Percentiles rank a stretch among this genome's conserved stretches.
Evolutionary conservation across 2,113 vertebrate genomes (phyloP).

Genomic region (Pao palembangensis): DNA sequence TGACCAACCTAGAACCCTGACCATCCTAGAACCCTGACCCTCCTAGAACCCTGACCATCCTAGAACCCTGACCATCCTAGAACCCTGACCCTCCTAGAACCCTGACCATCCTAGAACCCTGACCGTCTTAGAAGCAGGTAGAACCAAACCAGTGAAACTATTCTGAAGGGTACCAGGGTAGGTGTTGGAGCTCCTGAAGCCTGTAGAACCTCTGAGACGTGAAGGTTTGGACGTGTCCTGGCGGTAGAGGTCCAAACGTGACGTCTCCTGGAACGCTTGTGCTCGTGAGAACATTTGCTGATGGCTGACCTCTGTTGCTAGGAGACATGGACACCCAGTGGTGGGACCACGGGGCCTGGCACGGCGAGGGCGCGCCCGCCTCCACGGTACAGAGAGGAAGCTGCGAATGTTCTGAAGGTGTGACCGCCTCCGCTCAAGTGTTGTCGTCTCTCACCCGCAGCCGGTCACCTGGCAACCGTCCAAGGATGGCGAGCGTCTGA

Average conservation of each 20-base stretch:
- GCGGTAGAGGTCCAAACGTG: background rate
- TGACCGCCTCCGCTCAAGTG: background rate
- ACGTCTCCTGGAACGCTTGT: background rate
- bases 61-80: no score
- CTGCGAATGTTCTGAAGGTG: no score
- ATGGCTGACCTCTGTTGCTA: constrained; percentile 47
- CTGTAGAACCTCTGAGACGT: no score
- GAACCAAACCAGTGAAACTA: no score
- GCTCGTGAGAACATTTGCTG: background rate
- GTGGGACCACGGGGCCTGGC: constrained; percentile 93
- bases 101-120: no score
- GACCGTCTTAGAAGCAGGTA: no score
- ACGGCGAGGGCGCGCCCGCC: constrained; percentile 85
- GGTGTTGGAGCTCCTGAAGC: no score
- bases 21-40: no score
- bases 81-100: no score
- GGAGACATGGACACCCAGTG: constrained; percentile 97
- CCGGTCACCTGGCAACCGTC: constrained; percentile 95
- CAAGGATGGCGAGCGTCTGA: constrained; percentile 93
- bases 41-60: no score
- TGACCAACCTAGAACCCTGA: no score
- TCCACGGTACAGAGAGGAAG: constrained; percentile 84
- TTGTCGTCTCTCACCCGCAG: constrained; percentile 72
- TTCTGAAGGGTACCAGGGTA: no score
- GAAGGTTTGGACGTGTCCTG: background rate